Evolutionary conservation across 2,113 vertebrate species (phyloP), one percentile per base, ranked within the genome.

Genomic region (Crotalus helleri): DNA sequence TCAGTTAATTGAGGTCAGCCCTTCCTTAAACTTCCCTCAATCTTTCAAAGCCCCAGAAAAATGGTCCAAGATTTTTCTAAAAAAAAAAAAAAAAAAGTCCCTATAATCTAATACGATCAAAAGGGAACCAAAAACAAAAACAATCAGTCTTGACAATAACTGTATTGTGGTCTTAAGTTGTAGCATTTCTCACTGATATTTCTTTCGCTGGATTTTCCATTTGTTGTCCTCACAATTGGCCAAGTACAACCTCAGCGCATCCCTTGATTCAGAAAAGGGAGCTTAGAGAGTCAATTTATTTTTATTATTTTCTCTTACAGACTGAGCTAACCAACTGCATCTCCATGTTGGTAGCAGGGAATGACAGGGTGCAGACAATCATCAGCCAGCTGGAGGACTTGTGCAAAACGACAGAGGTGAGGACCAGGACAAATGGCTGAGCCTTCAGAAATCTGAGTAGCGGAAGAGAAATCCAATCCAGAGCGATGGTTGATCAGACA

Each of bases 341-440:
- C 95, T 98, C 98, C 92, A 98, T 98, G 98, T 94, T 98, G 24
- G 98, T 98, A 91, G 98, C 98, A 0, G 98, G 98, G 0, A 98
- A 98, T 0, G 98, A 98, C 95, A 96, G 98, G 0, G 95, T 98
- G 85, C 98, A 98, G 91, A 98, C 98, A 0, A 98, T 98, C 95
- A 98, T 98, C 92, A 97, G 95, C 59, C 98, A 98, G 97, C 96
- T 98, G 97, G 98, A 98, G 90, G 98, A 98, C 64, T 98, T 97
- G 0, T 96, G 97, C 95, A 96, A 97, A 58, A 94, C 96, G 90
- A 98, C 98, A 0, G 96, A 98, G 98, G 98, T 98, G 96, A 97
- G 96, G 29, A 87, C 39, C 15, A 24, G 3, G 5, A 1, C 4
- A 1, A 59, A 86, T 0, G 44, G 54, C 94, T 11, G 39, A 95